Percentiles rank a stretch among this genome's conserved stretches.
Conservation (phyloP, 2,888 invertebrate genomes). For the Linnaemya tessellans region DNA sequence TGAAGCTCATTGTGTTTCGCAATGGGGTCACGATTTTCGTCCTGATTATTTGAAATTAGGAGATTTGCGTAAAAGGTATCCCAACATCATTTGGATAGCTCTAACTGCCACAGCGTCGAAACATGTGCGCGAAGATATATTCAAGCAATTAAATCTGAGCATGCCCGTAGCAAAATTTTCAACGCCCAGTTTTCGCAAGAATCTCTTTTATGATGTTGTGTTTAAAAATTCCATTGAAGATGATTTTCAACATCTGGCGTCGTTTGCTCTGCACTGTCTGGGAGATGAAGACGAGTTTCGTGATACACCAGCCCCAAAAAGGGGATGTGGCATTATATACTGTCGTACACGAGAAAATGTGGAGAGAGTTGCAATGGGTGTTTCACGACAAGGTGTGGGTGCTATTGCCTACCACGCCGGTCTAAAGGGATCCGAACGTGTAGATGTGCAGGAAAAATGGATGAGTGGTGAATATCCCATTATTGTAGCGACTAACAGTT, state of each 20-base stretch:
- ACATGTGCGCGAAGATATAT: slow-evolving; percentile 92
- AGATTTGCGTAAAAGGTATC: slow-evolving; percentile 85
- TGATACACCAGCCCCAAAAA: slow-evolving; percentile 76
- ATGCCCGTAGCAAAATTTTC: slow-evolving; percentile 90
- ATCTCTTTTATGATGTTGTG: slow-evolving; percentile 97
- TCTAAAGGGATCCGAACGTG: slow-evolving; percentile 89
- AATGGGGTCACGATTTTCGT: slow-evolving; percentile 99
- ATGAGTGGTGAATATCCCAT: slow-evolving; percentile 93
- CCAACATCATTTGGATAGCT: slow-evolving; percentile 92
- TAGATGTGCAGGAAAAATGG: slow-evolving; percentile 95
- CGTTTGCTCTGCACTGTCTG: slow-evolving; percentile 88
- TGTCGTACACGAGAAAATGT: slow-evolving; percentile 97
- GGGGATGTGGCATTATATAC: slow-evolving; percentile 94
- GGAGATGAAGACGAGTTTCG: slow-evolving; percentile 83
- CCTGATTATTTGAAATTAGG: slow-evolving; percentile 97
- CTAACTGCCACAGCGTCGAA: slow-evolving; percentile 96
- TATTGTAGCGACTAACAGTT: slow-evolving; percentile 98
- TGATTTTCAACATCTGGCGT: slow-evolving; percentile 90
- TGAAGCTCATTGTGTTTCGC: slow-evolving; percentile 98
- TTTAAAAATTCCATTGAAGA: slow-evolving; percentile 93
- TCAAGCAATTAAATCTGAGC: slow-evolving; percentile 88
- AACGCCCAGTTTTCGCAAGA: slow-evolving; percentile 94
- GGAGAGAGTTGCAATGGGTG: slow-evolving; percentile 90
- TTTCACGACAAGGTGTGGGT: slow-evolving; percentile 89
- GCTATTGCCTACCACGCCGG: slow-evolving; percentile 96